phyloP scores from a whole-genome alignment of 2,113 vertebrate genomes.

The Oreotragus oreotragus region DNA sequence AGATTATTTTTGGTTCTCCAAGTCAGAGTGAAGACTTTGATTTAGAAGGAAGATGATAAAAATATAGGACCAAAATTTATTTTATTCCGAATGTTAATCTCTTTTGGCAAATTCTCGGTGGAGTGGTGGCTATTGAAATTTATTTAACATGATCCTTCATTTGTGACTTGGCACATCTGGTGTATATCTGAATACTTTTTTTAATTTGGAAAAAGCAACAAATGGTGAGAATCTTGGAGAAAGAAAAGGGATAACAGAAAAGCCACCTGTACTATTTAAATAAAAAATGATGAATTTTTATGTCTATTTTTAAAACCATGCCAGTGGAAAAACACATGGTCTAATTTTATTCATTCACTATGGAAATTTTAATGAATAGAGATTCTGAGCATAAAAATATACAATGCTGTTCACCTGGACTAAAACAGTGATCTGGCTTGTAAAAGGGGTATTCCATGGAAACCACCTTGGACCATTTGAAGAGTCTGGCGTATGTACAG shows the following conservation, averaged over 20 bases:
- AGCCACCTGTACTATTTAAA: constrained; percentile 9
- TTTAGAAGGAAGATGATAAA: neutral
- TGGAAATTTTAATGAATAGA: constrained; percentile 11
- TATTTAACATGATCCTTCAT: neutral
- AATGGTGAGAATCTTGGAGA: neutral
- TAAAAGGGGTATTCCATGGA: neutral
- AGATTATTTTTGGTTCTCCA: neutral
- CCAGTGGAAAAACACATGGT: constrained; percentile 2
- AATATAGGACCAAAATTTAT: neutral
- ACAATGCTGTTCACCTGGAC: neutral
- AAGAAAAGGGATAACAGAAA: neutral
- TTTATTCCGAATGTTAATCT: neutral
- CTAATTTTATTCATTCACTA: neutral
- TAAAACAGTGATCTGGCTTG: neutral
- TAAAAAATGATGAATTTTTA: neutral
- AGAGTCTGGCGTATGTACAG: neutral
- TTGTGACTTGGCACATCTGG: neutral
- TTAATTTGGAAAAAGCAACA: neutral
- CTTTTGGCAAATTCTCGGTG: neutral
- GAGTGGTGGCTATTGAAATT: neutral
- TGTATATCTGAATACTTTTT: neutral
- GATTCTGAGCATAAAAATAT: neutral
- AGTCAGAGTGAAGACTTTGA: neutral
- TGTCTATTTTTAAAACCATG: constrained; percentile 32
- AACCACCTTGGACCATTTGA: neutral